Conservation (phyloP, 2,797 vertebrate species). For the Lepus oiostolus region DNA sequence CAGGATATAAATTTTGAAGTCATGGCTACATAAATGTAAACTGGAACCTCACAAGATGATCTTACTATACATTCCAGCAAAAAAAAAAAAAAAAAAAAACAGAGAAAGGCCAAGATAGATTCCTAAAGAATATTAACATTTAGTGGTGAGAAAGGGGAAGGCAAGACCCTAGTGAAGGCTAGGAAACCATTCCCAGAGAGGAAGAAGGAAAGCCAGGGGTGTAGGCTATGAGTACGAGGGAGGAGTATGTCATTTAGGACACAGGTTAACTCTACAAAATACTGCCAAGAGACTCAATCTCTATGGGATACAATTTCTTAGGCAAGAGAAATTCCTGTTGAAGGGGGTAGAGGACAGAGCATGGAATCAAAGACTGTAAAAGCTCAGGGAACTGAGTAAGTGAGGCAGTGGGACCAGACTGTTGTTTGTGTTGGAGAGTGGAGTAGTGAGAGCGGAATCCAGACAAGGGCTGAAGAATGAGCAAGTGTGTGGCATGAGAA, state of each 20-base stretch:
- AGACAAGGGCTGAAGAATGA: not conserved
- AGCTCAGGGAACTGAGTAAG: not conserved
- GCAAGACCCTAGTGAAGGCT: not conserved
- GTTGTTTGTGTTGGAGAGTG: no score
- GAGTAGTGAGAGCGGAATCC: not conserved
- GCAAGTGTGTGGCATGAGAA: not conserved
- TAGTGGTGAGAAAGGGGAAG: not conserved
- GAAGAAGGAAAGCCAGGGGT: not conserved
- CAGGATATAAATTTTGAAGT: not conserved
- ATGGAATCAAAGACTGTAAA: not conserved
- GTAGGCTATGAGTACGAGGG: not conserved
- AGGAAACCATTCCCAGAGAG: not conserved
- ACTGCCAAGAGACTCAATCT: not conserved
- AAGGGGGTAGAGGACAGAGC: not conserved
- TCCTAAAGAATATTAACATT: not conserved
- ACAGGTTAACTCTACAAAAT: not conserved
- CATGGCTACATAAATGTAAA: slow-evolving; percentile 38
- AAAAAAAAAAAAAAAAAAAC: not conserved
- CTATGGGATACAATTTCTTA: not conserved
- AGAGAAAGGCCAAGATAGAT: not conserved
- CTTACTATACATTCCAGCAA: not conserved
- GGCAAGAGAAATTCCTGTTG: not conserved
- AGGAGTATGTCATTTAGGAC: not conserved
- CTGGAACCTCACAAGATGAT: not conserved
- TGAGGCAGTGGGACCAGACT: not conserved